Evolutionary conservation across 2,797 vertebrate species (phyloP).

Genomic region (Chaunax sp.): DNA sequence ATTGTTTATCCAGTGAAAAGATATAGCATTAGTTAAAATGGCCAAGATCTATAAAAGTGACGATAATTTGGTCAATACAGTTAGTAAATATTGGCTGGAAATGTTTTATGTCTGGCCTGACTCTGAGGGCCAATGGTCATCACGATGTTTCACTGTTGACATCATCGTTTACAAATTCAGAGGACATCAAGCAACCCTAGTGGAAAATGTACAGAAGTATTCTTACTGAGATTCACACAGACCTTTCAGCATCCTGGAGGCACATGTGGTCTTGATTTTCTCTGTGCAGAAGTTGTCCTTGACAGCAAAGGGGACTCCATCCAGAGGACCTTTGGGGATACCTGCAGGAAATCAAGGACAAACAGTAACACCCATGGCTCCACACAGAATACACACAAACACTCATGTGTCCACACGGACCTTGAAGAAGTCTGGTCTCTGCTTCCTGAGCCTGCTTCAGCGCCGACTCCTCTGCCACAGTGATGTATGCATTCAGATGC

Average conservation of each 20-base stretch:
- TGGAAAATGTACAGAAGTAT: background rate
- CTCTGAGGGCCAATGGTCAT: too few species aligned
- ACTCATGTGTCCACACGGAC: slow-evolving; percentile 61
- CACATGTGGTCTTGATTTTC: slow-evolving; percentile 93
- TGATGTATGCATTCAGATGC: slow-evolving; percentile 93
- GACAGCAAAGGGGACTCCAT: slow-evolving; percentile 94
- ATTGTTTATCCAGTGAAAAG: background rate
- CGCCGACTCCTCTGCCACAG: slow-evolving; percentile 88
- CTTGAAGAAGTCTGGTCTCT: slow-evolving; percentile 85
- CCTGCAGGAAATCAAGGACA: slow-evolving; percentile 76
- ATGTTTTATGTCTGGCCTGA: too few species aligned
- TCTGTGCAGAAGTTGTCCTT: slow-evolving; percentile 97
- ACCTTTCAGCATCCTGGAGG: slow-evolving; percentile 96
- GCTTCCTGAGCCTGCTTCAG: slow-evolving; percentile 91
- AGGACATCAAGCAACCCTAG: background rate
- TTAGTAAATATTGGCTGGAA: too few species aligned
- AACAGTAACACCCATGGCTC: background rate
- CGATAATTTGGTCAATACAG: too few species aligned
- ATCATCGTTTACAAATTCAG: too few species aligned
- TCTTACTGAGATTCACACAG: slow-evolving; percentile 1
- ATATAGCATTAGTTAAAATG: too few species aligned
- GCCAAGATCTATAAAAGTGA: too few species aligned
- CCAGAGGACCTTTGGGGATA: slow-evolving; percentile 86
- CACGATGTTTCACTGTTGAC: too few species aligned
- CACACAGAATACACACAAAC: background rate